Percentiles rank a stretch among this genome's conserved stretches.
phyloP scores from a whole-genome alignment of 2,113 vertebrate genomes.

The Calyptommatus sinebrachiatus region DNA sequence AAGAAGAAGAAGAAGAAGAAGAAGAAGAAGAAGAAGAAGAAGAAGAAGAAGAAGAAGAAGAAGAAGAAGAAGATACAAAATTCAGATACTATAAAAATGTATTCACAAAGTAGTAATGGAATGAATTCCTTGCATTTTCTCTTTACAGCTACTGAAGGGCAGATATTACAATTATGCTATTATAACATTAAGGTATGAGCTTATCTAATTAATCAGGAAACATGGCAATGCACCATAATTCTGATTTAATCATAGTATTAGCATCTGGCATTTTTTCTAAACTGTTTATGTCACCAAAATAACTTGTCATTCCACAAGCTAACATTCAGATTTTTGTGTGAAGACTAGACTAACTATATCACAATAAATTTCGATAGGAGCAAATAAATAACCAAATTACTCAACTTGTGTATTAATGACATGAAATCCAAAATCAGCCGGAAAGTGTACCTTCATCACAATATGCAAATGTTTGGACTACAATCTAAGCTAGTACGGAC shows the following conservation, averaged over 20 bases:
- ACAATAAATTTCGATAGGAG: background rate
- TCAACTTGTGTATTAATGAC: background rate
- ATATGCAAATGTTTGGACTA: background rate
- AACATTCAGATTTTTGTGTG: background rate
- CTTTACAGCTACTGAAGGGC: background rate
- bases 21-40: too few species aligned
- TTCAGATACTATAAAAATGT: background rate
- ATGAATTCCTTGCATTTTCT: background rate
- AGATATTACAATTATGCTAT: background rate
- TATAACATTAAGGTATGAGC: background rate
- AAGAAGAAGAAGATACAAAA: background rate
- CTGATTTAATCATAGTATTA: background rate
- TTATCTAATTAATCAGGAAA: conserved; percentile 7
- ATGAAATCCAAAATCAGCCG: too few species aligned
- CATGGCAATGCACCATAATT: background rate
- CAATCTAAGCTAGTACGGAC: background rate
- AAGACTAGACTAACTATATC: background rate
- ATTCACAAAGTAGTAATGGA: too few species aligned
- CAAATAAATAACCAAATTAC: background rate
- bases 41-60: background rate
- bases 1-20: too few species aligned
- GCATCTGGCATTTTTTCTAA: conserved; percentile 5
- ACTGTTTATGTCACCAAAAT: background rate
- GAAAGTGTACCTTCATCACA: too few species aligned
- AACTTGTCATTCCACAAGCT: background rate